Conservation (phyloP, 2,888 invertebrate genomes). For the Eilema griseolum region DNA sequence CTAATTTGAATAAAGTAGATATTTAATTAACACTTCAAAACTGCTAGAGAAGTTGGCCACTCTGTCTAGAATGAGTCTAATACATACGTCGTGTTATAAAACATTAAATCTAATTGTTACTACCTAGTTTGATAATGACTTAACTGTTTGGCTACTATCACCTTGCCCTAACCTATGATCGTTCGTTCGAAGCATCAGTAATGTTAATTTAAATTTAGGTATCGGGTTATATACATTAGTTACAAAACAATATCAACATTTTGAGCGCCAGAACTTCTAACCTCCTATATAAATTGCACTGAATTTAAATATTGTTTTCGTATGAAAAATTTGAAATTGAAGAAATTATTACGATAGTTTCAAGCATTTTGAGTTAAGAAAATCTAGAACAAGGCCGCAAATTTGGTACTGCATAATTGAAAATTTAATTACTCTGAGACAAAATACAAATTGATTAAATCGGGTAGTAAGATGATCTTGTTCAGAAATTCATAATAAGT, state of each 20-base stretch:
- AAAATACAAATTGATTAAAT: not conserved
- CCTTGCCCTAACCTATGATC: conserved; percentile 83
- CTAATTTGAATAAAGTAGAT: too few species aligned
- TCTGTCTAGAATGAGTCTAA: not conserved
- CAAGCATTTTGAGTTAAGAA: conserved; percentile 21
- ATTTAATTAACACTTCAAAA: too few species aligned
- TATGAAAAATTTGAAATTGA: conserved; percentile 39
- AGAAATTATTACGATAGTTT: conserved; percentile 36
- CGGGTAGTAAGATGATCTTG: not conserved
- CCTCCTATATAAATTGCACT: conserved; percentile 45
- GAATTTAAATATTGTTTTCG: conserved; percentile 28
- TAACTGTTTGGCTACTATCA: conserved; percentile 81
- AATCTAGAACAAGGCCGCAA: not conserved
- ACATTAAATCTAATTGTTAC: conserved; percentile 50
- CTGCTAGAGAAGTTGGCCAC: too few species aligned
- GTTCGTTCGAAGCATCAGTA: conserved; percentile 74
- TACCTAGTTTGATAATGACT: conserved; percentile 70
- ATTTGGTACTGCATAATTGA: not conserved
- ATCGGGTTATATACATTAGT: conserved; percentile 79
- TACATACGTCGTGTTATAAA: conserved; percentile 48
- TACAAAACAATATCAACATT: conserved; percentile 65
- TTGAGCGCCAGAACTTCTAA: conserved; percentile 71
- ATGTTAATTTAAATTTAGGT: conserved; percentile 52
- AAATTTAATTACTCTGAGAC: not conserved
- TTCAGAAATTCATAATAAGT: not conserved